Conservation (phyloP, 1,140 invertebrate genomes). For the Chymomyza costata region DNA sequence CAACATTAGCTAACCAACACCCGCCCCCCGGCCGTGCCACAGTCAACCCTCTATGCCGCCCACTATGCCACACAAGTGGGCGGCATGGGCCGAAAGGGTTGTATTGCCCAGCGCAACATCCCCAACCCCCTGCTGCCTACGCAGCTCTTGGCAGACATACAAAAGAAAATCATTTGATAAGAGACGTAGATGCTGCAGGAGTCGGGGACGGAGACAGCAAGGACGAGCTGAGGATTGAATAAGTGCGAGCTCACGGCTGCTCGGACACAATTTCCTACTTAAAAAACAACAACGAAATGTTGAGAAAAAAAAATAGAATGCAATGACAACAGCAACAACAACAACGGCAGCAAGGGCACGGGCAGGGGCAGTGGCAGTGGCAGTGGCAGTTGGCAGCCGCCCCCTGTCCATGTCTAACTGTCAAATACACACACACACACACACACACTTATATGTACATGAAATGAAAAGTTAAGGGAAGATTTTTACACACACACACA, state of each 20-base stretch:
- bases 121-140: neutral
- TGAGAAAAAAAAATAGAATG: too few species aligned
- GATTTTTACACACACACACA: slow-evolving; percentile 34
- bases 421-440: slow-evolving; percentile 51
- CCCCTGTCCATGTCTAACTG: slow-evolving; percentile 32
- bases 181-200: slow-evolving; percentile 8
- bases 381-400: slow-evolving; percentile 3
- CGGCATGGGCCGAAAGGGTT: too few species aligned
- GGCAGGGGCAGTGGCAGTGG: slow-evolving; percentile 9
- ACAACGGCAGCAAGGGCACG: slow-evolving; percentile 7
- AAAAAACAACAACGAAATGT: slow-evolving; percentile 32
- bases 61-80: too few species aligned
- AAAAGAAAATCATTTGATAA: slow-evolving; percentile 67
- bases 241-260: too few species aligned
- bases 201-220: neutral
- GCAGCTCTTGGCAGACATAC: slow-evolving; percentile 13
- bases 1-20: too few species aligned
- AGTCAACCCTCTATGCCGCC: too few species aligned
- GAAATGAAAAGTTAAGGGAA: slow-evolving; percentile 69
- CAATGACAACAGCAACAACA: slow-evolving; percentile 15
- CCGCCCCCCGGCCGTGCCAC: too few species aligned
- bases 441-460: slow-evolving; percentile 33
- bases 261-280: slow-evolving; percentile 71
- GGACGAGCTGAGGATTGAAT: slow-evolving; percentile 16
- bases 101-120: slow-evolving; percentile 4